Base-by-base conservation (phyloP, 2,797 vertebrate genomes). In the Chanos chanos region DNA sequence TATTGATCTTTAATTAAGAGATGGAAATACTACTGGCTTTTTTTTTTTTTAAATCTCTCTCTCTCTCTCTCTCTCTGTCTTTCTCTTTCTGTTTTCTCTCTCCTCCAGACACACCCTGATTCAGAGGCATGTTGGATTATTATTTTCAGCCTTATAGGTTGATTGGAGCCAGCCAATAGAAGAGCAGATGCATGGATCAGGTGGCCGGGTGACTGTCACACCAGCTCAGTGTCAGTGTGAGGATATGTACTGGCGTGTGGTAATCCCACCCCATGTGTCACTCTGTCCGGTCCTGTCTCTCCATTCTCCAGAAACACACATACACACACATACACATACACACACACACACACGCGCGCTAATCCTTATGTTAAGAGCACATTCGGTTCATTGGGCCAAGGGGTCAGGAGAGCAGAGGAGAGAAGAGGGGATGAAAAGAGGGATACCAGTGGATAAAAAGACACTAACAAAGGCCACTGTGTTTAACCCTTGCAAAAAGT, bases 51-150 rank as follows among this genome's bases (percentile, higher is more conserved):
- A n/a, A 39, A 31, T 56, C 12, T 31, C 25, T 27, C 1, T 1
- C n/a, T 3, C 3, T 4, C 25, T 15, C 13, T 24, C 22, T 12
- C 10, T 0, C 5, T 9, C 12, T 44, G 15, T 43, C 21, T 18
- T 33, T 33, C 7, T 4, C 12, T 19, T 2, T 49, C 33, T 39
- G 1, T 30, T 24, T 16, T n/a, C n/a, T 6, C 34, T 62, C 59
- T 72, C 70, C 73, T 77, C 72, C 54, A 50, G 60, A 36, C 28
- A 59, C 84, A 81, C 77, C 70, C 85, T 81, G 74, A 71, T 80
- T 8, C 9, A 37, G 22, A 55, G 81, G 54, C 52, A 60, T 5
- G 70, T 30, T 9, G 18, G 52, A 58, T 48, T 39, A 58, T 60
- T 60, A n/a, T 66, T 53, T 59, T 53, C 40, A 47, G 40, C 30